Conservation (phyloP, 2,797 vertebrate genomes). For the Apodemus agrarius region DNA sequence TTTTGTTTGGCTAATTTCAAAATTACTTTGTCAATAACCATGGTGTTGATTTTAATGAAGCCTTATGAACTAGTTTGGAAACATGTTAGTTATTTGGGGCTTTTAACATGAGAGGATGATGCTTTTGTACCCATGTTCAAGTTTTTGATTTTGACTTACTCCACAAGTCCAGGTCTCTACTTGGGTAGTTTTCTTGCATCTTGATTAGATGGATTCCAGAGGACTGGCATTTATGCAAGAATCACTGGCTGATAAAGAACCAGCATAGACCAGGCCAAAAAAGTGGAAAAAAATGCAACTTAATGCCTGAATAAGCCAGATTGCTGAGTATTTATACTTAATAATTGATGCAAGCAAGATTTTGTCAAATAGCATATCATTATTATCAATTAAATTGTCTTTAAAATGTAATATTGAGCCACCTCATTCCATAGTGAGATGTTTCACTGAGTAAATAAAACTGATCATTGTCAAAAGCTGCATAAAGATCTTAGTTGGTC, state of each 20-base stretch:
- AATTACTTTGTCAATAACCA: background rate
- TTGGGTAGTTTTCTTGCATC: background rate
- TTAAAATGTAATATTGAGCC: background rate
- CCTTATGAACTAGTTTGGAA: constrained; percentile 32
- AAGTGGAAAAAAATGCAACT: background rate
- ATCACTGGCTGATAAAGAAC: background rate
- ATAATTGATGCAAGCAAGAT: background rate
- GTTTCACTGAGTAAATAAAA: background rate
- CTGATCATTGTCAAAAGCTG: background rate
- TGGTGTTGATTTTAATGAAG: constrained; percentile 33
- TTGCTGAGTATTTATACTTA: background rate
- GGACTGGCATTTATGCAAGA: background rate
- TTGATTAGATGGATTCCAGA: background rate
- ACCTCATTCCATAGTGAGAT: background rate
- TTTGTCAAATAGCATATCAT: constrained; percentile 8
- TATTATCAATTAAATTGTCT: constrained; percentile 27
- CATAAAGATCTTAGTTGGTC: background rate
- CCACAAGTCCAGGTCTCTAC: background rate
- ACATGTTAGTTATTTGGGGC: background rate
- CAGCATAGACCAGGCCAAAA: background rate
- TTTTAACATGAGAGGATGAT: background rate
- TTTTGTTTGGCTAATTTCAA: constrained; percentile 39
- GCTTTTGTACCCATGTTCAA: background rate
- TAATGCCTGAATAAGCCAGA: background rate
- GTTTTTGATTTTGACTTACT: background rate